Evolutionary conservation across 2,113 vertebrate genomes (phyloP), one percentile per base, ranked within the genome.

Genomic region (Chloebia gouldiae): DNA sequence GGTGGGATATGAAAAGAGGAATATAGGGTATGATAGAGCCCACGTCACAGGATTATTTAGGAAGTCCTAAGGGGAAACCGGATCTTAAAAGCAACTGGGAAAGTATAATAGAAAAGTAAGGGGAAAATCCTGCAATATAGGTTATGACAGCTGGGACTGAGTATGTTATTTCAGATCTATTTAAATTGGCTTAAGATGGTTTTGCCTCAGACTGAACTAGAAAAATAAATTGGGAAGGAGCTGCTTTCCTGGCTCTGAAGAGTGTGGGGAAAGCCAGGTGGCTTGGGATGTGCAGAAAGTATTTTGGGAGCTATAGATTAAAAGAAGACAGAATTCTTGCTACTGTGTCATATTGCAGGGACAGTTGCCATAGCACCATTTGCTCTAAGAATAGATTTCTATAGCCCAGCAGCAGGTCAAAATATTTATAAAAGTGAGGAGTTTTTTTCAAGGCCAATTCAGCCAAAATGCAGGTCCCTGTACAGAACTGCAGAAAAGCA

Each of bases 321-420:
- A 94, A 96, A 86, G 91, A 92, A 95, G 79, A 73, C 10, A 93
- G 56, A 82, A 93, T 83, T 82, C 64, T 93, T 93, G 71, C 31
- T 95, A 57, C 63, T 90, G 56, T 95, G 90, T 96, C 83, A 84
- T 93, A 90, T 83, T 88, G 68, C 85, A 88, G 88, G 82, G 93
- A 80, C 79, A 90, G 94, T 97, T 97, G 94, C 94, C 92, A 97
- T 96, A 92, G 90, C 64, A 96, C 44, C 82, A 35, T 88, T 90
- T 81, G 56, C 54, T 86, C 93, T 93, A 94, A 95, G 82, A 96
- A 93, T 86, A 95, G 92, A 78, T 92, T 93, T 90, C 72, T 93
- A 71, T 45, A 92, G 85, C 82, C 82, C 37, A 7, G 85, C 28
- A 73, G 76, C 56, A 86, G 94, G 93, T 96, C 94, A 94, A 93